Evolutionary conservation across 2,113 vertebrate species (phyloP), one percentile per base, ranked within the genome.

Genomic region (Atrichornis clamosus): DNA sequence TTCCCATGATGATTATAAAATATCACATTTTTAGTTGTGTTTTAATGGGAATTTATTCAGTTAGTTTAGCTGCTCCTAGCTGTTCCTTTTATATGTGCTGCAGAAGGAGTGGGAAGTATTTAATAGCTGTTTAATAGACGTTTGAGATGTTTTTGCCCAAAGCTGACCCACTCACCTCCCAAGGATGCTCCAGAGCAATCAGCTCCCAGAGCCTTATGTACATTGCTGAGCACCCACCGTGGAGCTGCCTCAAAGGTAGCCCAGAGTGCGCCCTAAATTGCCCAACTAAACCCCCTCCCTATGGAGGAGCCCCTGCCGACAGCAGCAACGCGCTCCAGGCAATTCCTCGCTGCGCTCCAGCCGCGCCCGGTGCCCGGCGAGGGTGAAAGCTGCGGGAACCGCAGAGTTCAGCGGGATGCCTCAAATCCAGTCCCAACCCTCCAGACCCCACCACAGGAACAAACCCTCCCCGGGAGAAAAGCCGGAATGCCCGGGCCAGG

Each of bases 251-350:
- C 32, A 16, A 49, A 70, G 13, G 14, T 2, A 41, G 64, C 53
- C 26, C 59, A 15, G 41, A 15, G 12, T 7, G 15, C 24, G 8
- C 28, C 52, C 37, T 15, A 3, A 42, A 47, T 11, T 2, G 1
- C 32, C 0, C 1, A 26, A 22, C 27, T 12, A 21, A 67, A 15
- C 35, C 46, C 56, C 18, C 15, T 24, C 12, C 15, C 46, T 2
- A 6, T 4, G 26, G n/a, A 37, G 39, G 11, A 75, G 10, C 12
- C 41, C 7, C 23, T 0, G 5, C 37, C 3, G 2, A 3, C 19
- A 28, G 63, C 62, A 35, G 53, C 72, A 11, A 1, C 1, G 7
- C 7, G 8, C 23, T 27, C 24, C 39, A 5, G 53, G 16, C 30
- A 10, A 52, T 32, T 12, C 58, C 62, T 13, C 0, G 2, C 80